phyloP scores from a whole-genome alignment of 2,113 vertebrate species.

The Aplodontia rufa region DNA sequence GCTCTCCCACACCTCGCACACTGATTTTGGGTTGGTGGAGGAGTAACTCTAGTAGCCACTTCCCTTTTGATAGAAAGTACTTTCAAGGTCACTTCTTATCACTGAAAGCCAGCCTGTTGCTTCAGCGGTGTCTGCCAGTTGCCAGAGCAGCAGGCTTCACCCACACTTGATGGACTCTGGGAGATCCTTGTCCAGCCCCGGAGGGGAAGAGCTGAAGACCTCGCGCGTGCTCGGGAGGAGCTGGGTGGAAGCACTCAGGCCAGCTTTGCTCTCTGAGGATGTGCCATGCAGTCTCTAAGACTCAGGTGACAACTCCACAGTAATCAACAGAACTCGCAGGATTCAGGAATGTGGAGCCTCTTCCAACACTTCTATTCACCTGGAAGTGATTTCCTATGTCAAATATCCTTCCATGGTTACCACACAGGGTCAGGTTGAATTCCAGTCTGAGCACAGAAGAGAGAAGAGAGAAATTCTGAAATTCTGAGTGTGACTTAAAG shows the following conservation, averaged over 20 bases:
- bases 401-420: background rate
- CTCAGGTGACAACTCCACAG: background rate
- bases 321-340: background rate
- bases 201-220: background rate
- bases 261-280: rapidly evolving
- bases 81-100: background rate
- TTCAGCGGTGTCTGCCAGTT: background rate
- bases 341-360: background rate
- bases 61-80: background rate
- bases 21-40: background rate
- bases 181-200: background rate
- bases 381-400: background rate
- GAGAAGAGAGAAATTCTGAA: background rate
- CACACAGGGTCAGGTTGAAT: too few species aligned
- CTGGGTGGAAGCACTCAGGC: too few species aligned
- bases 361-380: background rate
- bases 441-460: background rate
- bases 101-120: background rate
- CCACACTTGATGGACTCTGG: too few species aligned
- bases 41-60: background rate
- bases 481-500: background rate
- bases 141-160: background rate
- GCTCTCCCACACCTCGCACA: background rate
- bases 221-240: background rate
- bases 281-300: too few species aligned